Conservation (phyloP, 1,140 invertebrate species). For the Drosophila melanogaster region DNA sequence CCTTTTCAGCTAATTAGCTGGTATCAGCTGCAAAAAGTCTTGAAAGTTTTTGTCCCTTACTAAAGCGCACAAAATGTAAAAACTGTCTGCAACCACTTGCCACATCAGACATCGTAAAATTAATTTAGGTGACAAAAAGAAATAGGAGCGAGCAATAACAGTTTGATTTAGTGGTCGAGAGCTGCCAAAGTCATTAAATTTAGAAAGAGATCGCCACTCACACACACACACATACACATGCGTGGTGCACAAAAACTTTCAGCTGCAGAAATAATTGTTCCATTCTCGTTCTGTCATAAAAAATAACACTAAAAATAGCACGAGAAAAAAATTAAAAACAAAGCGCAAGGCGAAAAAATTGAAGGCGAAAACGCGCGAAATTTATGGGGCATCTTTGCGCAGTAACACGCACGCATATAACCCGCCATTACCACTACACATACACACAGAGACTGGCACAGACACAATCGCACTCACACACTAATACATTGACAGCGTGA, state of each 20-base stretch:
- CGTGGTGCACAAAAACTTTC: conserved; percentile 48
- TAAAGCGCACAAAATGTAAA: neutral
- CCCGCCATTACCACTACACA: conserved; percentile 71
- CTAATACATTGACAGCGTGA: conserved; percentile 28
- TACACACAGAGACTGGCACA: conserved; percentile 16
- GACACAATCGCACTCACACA: conserved; percentile 20
- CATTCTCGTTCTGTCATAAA: conserved; percentile 38
- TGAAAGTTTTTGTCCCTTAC: conserved; percentile 11
- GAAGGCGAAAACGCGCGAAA: conserved; percentile 79
- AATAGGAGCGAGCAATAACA: conserved; percentile 46
- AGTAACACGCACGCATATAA: conserved; percentile 81
- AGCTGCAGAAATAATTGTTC: conserved; percentile 69
- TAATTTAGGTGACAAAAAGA: conserved; percentile 68
- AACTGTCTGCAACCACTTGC: conserved; percentile 39
- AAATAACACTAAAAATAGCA: conserved; percentile 19
- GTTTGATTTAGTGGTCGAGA: conserved; percentile 67
- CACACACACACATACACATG: neutral
- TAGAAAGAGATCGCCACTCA: conserved; percentile 44
- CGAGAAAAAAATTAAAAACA: conserved; percentile 43
- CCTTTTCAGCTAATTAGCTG: conserved; percentile 35
- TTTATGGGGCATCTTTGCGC: conserved; percentile 80
- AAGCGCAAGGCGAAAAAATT: conserved; percentile 46
- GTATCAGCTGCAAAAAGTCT: conserved; percentile 14
- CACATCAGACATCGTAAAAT: conserved; percentile 54
- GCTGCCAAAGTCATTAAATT: conserved; percentile 77